Conservation (phyloP, 2,113 vertebrate species). For the Microcebus lehilahytsara region DNA sequence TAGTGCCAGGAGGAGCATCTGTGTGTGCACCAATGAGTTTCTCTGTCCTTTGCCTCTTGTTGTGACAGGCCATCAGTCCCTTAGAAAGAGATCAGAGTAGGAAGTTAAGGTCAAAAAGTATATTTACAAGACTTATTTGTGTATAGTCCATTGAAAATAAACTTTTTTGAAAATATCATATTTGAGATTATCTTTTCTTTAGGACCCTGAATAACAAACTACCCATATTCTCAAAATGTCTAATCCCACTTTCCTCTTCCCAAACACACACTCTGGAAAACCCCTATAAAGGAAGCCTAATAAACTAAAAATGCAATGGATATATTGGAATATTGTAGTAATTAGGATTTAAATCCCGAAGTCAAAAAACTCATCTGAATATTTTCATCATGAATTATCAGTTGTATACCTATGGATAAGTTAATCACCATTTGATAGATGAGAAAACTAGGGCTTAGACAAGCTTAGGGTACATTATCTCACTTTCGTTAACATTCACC, state of each 20-base stretch:
- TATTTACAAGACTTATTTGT: neutral
- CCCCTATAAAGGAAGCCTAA: neutral
- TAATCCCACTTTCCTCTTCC: neutral
- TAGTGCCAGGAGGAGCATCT: neutral
- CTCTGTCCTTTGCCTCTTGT: neutral
- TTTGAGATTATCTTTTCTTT: neutral
- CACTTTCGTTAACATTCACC: neutral
- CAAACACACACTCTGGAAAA: neutral
- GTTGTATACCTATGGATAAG: no score
- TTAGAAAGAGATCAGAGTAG: neutral
- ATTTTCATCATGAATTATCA: neutral
- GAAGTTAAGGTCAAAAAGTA: neutral
- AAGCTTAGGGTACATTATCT: neutral
- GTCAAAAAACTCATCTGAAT: neutral
- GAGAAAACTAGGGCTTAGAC: neutral
- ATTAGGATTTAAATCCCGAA: neutral
- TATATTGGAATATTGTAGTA: neutral
- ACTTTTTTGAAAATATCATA: neutral
- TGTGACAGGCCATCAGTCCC: neutral
- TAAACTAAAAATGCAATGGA: neutral
- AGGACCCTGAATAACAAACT: neutral
- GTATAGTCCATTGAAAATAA: neutral
- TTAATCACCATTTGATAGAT: no score
- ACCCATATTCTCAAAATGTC: neutral
- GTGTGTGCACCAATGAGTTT: neutral